Base-by-base conservation (phyloP, 1,140 invertebrate genomes). In the Varroa destructor region DNA sequence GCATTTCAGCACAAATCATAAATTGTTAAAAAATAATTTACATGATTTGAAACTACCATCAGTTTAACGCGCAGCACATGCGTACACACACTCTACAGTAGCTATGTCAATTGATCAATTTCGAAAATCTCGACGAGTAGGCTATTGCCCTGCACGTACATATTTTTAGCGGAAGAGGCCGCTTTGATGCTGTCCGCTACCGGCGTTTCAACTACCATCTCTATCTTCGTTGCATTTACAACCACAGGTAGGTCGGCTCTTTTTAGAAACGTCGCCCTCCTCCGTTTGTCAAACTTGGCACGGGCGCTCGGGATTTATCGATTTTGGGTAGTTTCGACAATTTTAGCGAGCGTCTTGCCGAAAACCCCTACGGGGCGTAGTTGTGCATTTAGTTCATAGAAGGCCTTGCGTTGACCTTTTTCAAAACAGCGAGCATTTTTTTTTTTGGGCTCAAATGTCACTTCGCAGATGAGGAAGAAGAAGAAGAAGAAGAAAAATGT, bases 141-240 rank as follows among this genome's bases (percentile, higher is more conserved):
- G 83, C 99, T 97, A 72, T 96, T 92, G 58, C 93, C 94, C 80
- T 96, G 91, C 6, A 99, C 78, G 82, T 97, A 98, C 85, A 90
- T 90, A 75, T 89, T 89, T 74, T 88, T 86, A 10, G 80, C 83
- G 43, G 94, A 87, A 73, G 88, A 81, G 1, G 99, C 80, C 1
- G 84, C 82, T 76, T 89, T 88, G 37, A 99, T 83, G 71, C 83
- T 86, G 57, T 96, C 97, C 36, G 89, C 86, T 46, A 86, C 82
- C 0, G 95, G 94, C 1, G 93, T 87, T 80, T 97, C 94, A 0
- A 99, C 94, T 3, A 97, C 88, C 88, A 98, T 98, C 80, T 99
- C 96, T 96, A 99, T 99, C 82, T 99, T 99, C 97, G 99, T 99
- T 4, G 97, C 97, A 6, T 92, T 96, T 0, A 99, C 81, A 0